Evolutionary conservation across 2,888 invertebrate genomes (phyloP), one percentile per base, ranked within the genome.

Genomic region (Automeris io): DNA sequence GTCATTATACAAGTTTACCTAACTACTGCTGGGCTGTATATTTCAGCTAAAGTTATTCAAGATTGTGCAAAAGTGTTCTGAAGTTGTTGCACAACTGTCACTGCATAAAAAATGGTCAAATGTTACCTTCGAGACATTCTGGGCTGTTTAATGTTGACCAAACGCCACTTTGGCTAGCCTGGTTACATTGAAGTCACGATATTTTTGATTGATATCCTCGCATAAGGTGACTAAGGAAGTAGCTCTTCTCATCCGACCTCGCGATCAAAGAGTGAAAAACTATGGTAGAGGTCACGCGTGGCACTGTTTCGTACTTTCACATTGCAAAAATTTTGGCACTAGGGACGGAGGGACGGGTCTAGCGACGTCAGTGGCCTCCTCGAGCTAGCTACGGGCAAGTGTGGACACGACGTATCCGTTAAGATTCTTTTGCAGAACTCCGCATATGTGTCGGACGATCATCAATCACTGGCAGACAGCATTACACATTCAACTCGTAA

Each of bases 251-350:
- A 7, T 13, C n/a, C 26, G 21, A 34, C 26, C 21, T 25, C 18
- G 22, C 22, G 26, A 26, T 26, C 18, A 21, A 18, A 56, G 55
- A 57, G 58, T 57, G 63, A 69, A 72, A 75, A 76, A 69, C 65
- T 51, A 66, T 67, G 63, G 75, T 74, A 78, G 73, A 82, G 77
- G 79, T 77, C 80, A 73, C 75, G 82, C 80, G 82, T 83, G 81
- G 81, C 85, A 82, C 81, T 74, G 78, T 81, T 82, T 73, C 67
- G 74, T 76, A 83, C 83, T 86, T 85, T 86, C 85, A 83, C 82
- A 81, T 86, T 86, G 83, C 85, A 83, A 86, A 86, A 85, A 80
- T 77, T 85, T 86, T 86, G 85, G 85, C 85, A 72, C 72, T 78
- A 68, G 69, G 75, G 75, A 78, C 76, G 69, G 77, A 75, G 71